These are phyloP conservation scores for Manis crassicaudata DNA, from an alignment of 2,797 vertebrate genomes.

Conservation along the genomic window DNA sequence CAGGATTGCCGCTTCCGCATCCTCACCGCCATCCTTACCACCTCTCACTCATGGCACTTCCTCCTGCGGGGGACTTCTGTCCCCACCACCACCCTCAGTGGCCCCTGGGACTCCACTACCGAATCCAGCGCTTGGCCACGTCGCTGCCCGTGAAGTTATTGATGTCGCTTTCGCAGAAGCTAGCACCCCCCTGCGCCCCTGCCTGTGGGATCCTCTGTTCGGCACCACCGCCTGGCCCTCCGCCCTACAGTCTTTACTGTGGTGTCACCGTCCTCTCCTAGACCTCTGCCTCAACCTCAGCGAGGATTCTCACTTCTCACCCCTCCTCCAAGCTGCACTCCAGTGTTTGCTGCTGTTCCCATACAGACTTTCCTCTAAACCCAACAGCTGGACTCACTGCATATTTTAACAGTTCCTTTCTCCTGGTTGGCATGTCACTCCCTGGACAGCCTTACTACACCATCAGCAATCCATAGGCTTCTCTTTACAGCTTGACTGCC, in stretches of 20 bases:
- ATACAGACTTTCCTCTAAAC: background rate
- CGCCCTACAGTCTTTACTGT: fast-evolving
- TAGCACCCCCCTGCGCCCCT: no score
- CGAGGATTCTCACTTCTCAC: background rate
- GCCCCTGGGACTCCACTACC: fast-evolving
- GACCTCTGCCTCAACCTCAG: background rate
- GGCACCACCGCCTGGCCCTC: no score
- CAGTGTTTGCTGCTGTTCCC: background rate
- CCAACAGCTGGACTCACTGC: background rate
- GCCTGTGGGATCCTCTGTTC: no score
- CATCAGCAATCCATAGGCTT: background rate
- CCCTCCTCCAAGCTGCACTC: background rate
- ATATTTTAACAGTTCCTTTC: fast-evolving
- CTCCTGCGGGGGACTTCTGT: background rate
- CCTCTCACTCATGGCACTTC: background rate
- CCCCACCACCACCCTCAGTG: fast-evolving
- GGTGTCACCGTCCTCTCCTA: background rate
- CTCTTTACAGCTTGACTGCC: background rate
- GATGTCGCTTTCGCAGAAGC: no score
- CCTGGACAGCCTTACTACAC: background rate
- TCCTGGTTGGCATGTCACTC: background rate
- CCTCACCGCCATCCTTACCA: no score
- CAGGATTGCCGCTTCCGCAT: background rate
- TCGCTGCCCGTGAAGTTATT: background rate
- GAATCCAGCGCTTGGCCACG: background rate